Evolutionary conservation across 53 echinoderm and acorn worm genomes (phyloP).

Genomic region (Luidia sarsii): DNA sequence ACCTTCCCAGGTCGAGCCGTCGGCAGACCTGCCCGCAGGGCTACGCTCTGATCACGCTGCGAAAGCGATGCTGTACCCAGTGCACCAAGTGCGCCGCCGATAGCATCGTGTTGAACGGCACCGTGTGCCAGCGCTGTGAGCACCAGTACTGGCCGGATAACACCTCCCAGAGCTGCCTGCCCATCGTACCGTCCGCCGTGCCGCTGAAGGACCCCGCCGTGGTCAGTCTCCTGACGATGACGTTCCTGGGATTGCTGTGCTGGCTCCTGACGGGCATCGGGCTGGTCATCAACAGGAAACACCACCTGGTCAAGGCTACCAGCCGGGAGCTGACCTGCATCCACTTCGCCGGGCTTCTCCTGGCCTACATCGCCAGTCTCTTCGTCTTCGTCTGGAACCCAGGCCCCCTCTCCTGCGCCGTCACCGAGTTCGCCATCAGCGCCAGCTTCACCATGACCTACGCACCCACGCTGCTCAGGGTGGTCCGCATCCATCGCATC

Average conservation of each 20-base stretch:
- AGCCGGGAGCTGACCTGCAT: slow-evolving; percentile 53
- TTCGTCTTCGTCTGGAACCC: slow-evolving; percentile 32
- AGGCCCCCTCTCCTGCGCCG: neutral
- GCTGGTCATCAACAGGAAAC: slow-evolving; percentile 6
- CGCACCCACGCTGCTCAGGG: slow-evolving; percentile 53
- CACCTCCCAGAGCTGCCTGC: slow-evolving; percentile 15
- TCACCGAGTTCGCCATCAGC: slow-evolving; percentile 1
- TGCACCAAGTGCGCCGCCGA: slow-evolving; percentile 60
- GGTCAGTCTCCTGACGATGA: neutral
- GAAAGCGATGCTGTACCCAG: slow-evolving; percentile 70
- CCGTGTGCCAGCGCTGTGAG: slow-evolving; percentile 55
- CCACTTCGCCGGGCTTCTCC: slow-evolving; percentile 25
- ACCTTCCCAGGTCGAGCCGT: slow-evolving; percentile 55
- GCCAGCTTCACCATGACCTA: slow-evolving; percentile 58
- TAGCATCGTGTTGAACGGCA: slow-evolving; percentile 55
- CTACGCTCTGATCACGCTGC: slow-evolving; percentile 31
- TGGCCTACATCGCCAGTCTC: slow-evolving; percentile 33
- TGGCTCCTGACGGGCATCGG: slow-evolving; percentile 12
- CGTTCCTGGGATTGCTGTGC: neutral
- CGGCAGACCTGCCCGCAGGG: slow-evolving; percentile 58
- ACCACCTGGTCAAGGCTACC: slow-evolving; percentile 42
- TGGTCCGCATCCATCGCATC: slow-evolving; percentile 49
- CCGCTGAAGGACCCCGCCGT: slow-evolving; percentile 3
- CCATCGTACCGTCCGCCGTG: slow-evolving; percentile 32
- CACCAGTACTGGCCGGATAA: slow-evolving; percentile 64